These are phyloP conservation scores for Gambusia holbrooki DNA, from an alignment of 2,113 vertebrate genomes.

Conservation along the genomic window DNA sequence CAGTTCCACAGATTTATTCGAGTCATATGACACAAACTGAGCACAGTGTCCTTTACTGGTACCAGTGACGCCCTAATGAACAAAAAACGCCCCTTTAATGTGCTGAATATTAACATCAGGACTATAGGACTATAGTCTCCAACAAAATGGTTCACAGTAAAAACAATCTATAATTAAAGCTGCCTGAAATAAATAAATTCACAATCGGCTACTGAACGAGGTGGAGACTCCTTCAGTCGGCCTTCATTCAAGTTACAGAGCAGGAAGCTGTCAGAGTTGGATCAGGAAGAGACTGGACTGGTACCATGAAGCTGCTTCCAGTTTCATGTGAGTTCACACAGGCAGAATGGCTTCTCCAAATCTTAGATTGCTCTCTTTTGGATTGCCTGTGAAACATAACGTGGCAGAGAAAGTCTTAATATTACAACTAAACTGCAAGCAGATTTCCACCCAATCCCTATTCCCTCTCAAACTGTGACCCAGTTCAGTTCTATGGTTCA, in stretches of 20 bases:
- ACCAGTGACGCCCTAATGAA: background rate
- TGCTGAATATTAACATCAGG: background rate
- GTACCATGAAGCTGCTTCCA: conserved; percentile 15
- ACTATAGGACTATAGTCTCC: conserved; percentile 4
- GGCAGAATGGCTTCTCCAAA: background rate
- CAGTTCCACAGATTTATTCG: conserved; percentile 18
- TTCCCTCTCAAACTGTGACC: too few species aligned
- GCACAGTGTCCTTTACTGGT: background rate
- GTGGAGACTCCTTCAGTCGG: too few species aligned
- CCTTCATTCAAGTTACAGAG: background rate
- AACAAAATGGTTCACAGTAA: conserved; percentile 18
- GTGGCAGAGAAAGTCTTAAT: too few species aligned
- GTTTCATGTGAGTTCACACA: background rate
- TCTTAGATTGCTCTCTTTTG: background rate
- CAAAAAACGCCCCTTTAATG: background rate
- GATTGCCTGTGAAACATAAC: too few species aligned
- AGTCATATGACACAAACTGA: conserved; percentile 14
- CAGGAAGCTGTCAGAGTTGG: background rate
- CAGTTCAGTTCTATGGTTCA: too few species aligned
- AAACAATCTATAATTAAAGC: conserved; percentile 36
- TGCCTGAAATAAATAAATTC: conserved; percentile 32
- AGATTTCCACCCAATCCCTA: too few species aligned
- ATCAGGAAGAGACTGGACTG: background rate
- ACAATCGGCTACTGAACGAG: conserved; percentile 9
- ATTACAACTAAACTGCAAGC: too few species aligned